Percentiles rank a stretch among this genome's conserved stretches.
phyloP scores from a whole-genome alignment of 1,140 invertebrate genomes.

The Epicauta chinensis region DNA sequence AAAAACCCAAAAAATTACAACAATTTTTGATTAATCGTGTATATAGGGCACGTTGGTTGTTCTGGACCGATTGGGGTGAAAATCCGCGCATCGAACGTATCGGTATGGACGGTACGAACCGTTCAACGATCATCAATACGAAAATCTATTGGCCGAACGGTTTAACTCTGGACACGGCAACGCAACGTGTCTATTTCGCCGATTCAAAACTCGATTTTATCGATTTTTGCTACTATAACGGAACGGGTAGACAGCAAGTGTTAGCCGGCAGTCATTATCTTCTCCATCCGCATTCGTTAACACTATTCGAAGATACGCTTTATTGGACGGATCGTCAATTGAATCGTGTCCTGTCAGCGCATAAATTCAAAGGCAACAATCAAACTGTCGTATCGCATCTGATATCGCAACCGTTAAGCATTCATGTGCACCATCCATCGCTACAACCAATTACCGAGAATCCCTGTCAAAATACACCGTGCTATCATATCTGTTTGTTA shows the following conservation, averaged over 20 bases:
- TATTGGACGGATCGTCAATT: conserved; percentile 96
- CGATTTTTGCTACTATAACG: conserved; percentile 97
- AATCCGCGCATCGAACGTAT: conserved; percentile 93
- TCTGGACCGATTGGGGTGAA: conserved; percentile 99
- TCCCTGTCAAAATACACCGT: conserved; percentile 73
- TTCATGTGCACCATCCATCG: conserved; percentile 89
- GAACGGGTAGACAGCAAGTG: conserved; percentile 80
- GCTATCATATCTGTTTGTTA: conserved; percentile 88
- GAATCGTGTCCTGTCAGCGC: conserved; percentile 79
- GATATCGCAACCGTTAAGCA: conserved; percentile 89
- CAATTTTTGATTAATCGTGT: conserved; percentile 1
- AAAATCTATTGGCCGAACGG: conserved; percentile 99
- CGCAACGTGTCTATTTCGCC: conserved; percentile 91
- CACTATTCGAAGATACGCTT: conserved; percentile 86
- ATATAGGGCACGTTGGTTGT: conserved; percentile 71
- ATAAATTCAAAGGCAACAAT: conserved; percentile 80
- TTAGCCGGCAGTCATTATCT: conserved; percentile 84
- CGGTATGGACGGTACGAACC: conserved; percentile 89
- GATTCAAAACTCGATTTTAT: conserved; percentile 98
- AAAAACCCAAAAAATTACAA: conserved; percentile 8
- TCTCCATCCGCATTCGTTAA: conserved; percentile 91
- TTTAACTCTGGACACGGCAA: conserved; percentile 89
- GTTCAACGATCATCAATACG: conserved; percentile 83
- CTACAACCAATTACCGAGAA: conserved; percentile 82
- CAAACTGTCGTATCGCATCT: conserved; percentile 90